Conservation (phyloP, 2,888 invertebrate species). For the Candidula unifasciata region DNA sequence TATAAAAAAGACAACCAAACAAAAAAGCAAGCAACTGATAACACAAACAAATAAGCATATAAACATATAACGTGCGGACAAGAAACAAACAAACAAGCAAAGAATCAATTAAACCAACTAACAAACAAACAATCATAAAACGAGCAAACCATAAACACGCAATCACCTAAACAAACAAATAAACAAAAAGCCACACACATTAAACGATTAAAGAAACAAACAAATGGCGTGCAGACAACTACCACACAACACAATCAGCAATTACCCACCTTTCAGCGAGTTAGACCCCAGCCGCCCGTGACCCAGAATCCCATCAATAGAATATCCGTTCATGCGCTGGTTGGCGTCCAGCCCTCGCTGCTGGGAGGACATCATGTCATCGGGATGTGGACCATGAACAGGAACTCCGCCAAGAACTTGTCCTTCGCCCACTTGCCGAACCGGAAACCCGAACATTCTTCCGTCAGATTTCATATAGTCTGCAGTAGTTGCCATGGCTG, state of each 20-base stretch:
- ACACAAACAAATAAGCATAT: too few relatives aligned
- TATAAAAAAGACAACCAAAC: too few relatives aligned
- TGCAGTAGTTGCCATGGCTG: conserved; percentile 42
- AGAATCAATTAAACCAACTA: too few relatives aligned
- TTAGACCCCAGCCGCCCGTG: conserved; percentile 27
- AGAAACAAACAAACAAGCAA: too few relatives aligned
- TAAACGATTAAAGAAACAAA: neutral
- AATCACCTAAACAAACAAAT: neutral
- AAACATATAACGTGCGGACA: too few relatives aligned
- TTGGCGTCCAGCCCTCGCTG: conserved; percentile 44
- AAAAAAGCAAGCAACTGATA: too few relatives aligned
- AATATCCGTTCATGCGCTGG: conserved; percentile 49
- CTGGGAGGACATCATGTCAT: conserved; percentile 46
- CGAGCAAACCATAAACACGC: too few relatives aligned
- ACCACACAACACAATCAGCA: neutral
- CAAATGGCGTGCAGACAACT: neutral
- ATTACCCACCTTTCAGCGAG: conserved; percentile 39
- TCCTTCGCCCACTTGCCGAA: conserved; percentile 30
- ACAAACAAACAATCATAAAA: too few relatives aligned
- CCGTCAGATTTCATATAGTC: conserved; percentile 45
- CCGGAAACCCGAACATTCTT: conserved; percentile 49
- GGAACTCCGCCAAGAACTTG: conserved; percentile 40
- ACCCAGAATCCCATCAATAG: conserved; percentile 49
- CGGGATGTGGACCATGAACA: conserved; percentile 24
- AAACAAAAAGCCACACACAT: neutral